These are phyloP conservation scores for Allolobophora icterica DNA, from an alignment of 2,888 invertebrate species.

Conservation along the genomic window DNA sequence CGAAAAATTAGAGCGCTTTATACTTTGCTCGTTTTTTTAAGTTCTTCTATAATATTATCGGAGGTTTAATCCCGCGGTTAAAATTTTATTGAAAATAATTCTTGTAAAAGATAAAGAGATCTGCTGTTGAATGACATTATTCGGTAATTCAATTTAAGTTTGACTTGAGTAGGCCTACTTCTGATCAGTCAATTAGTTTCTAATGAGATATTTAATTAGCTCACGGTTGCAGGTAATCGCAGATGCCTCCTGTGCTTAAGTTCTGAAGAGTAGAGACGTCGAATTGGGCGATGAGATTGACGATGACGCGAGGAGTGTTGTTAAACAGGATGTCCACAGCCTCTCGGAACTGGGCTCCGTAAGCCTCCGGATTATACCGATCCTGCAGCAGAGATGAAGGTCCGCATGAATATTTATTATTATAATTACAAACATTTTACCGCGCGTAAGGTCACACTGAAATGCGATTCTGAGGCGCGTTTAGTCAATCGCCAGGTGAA, in stretches of 20 bases:
- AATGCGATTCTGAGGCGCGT: no score
- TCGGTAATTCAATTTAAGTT: not conserved
- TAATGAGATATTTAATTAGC: not conserved
- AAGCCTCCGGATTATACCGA: constrained; percentile 50
- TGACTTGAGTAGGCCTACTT: no score
- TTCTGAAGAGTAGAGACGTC: constrained; percentile 57
- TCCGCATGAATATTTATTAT: not conserved
- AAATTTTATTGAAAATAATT: no score
- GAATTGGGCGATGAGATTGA: constrained; percentile 61
- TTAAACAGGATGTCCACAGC: constrained; percentile 58
- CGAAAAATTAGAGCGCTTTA: no score
- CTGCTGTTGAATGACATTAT: not conserved
- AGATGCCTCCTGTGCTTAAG: constrained; percentile 51
- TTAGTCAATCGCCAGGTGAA: no score
- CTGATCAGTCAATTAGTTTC: not conserved
- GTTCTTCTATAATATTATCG: no score
- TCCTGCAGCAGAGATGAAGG: constrained; percentile 46
- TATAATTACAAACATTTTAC: no score
- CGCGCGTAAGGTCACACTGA: no score
- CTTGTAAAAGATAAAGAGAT: no score
- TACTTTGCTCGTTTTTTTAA: no score
- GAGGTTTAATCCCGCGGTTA: no score
- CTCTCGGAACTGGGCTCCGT: constrained; percentile 51
- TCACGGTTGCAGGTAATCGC: constrained; percentile 53
- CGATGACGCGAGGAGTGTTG: constrained; percentile 59